A percentile compares a stretch with the other conserved stretches of the same genome.
These are phyloP conservation scores for Spatula clypeata DNA, from an alignment of 2,797 vertebrate genomes.

Conservation along the genomic window DNA sequence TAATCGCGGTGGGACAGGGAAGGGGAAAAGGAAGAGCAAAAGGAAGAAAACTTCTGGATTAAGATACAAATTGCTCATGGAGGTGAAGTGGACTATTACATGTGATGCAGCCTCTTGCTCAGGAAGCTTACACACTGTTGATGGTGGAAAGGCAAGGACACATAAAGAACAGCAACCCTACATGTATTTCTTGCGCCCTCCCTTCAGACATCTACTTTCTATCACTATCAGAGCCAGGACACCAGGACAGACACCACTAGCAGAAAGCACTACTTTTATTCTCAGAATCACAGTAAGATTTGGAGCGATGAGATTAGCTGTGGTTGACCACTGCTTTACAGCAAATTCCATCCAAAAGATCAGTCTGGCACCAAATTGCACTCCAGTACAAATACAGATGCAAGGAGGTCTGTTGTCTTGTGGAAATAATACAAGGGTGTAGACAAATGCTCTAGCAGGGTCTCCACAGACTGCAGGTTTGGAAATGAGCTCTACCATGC, in stretches of 20 bases:
- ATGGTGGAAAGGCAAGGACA: not conserved
- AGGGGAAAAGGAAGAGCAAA: not conserved
- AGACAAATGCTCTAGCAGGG: not conserved
- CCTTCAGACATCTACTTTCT: not conserved
- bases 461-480: not conserved
- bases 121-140: not conserved
- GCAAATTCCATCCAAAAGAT: not conserved
- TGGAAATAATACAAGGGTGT: not conserved
- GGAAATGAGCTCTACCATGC: not conserved
- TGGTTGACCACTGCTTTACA: not conserved
- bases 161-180: not conserved
- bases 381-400: not conserved
- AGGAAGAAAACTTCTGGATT: not conserved
- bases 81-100: not conserved
- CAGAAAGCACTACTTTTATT: not conserved
- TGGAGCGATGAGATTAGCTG: not conserved
- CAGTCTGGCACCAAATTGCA: not conserved
- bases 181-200: not conserved
- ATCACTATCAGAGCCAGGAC: not conserved
- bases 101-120: not conserved
- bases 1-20: not conserved
- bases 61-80: not conserved
- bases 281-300: not conserved
- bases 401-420: not conserved
- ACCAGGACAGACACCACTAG: fast-evolving